Base-by-base conservation (phyloP, 1,140 invertebrate genomes). In the Vanessa tameamea region DNA sequence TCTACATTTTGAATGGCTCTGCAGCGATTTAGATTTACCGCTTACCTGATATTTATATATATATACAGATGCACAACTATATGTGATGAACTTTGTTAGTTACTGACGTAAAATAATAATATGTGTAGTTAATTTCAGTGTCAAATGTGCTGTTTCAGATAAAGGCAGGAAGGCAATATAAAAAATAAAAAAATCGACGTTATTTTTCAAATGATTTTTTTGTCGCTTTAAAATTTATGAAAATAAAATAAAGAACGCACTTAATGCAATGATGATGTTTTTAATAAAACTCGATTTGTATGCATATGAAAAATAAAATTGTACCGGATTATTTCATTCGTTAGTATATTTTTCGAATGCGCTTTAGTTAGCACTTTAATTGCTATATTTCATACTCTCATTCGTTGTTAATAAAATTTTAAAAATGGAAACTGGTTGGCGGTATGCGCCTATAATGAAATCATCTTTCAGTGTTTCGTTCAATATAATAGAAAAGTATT, bases 291-390 rank as follows among this genome's bases (percentile, higher is more conserved):
- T 61, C 31, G 57, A 61, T 61, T 61, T 61, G 57, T 61, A 31
- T 61, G 12, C 57, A 37, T n/a, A 61, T 26, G 55, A 37, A 61
- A 61, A 61, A 61, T 37, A 31, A 15, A n/a, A 8, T 3, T 26
- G 51, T 43, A 31, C 16, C 65, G 65, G 12, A 68, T 68, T 43
- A 48, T 57, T 65, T 47, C 26, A 47, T 72, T 57, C 53, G n/a
- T 59, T 66, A 65, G 53, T 59, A 53, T 66, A 67, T 67, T 66
- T 72, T 67, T 55, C n/a, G 51, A 72, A 55, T 65, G 63, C 16
- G 50, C 51, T 72, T 65, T 64, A 72, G 70, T 72, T 72, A 26
- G 70, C 70, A 51, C 64, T 63, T 72, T 72, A 64, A 72, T 72
- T 59, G 70, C 57, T 65, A 47, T 16, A 23, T 67, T 72, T 72